Conservation (phyloP, 2,113 vertebrate species). For the Murina feae region DNA sequence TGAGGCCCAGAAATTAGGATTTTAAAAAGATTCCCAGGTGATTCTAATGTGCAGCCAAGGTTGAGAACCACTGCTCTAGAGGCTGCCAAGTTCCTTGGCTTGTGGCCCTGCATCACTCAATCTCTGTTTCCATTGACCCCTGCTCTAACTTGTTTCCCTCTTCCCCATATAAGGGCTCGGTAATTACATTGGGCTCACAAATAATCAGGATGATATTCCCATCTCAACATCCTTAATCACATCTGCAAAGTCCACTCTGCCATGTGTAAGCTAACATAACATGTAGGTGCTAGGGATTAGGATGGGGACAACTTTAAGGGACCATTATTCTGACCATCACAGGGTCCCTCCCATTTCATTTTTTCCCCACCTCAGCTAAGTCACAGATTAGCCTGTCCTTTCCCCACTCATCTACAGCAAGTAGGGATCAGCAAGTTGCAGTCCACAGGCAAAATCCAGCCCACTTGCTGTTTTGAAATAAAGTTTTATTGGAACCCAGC, state of each 20-base stretch:
- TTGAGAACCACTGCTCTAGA: background rate
- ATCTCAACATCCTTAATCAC: background rate
- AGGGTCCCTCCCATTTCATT: background rate
- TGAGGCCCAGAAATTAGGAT: no score
- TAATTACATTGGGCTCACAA: background rate
- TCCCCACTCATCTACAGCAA: background rate
- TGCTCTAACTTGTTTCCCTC: background rate
- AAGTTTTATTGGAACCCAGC: background rate
- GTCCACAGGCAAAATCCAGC: background rate
- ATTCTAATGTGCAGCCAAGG: no score
- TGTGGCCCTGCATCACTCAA: background rate
- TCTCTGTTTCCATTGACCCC: background rate
- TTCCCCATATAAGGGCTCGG: background rate
- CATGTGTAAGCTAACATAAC: background rate
- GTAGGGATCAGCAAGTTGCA: background rate
- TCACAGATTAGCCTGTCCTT: background rate
- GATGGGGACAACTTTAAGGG: background rate
- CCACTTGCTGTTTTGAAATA: background rate
- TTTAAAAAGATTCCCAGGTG: no score
- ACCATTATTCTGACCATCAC: background rate
- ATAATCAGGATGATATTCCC: background rate
- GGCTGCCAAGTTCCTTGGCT: background rate
- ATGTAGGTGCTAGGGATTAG: background rate
- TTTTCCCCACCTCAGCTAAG: background rate
- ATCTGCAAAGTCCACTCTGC: background rate